These are phyloP conservation scores for Phrynocephalus versicolor DNA, from an alignment of 2,113 vertebrate genomes.

Conservation along the genomic window DNA sequence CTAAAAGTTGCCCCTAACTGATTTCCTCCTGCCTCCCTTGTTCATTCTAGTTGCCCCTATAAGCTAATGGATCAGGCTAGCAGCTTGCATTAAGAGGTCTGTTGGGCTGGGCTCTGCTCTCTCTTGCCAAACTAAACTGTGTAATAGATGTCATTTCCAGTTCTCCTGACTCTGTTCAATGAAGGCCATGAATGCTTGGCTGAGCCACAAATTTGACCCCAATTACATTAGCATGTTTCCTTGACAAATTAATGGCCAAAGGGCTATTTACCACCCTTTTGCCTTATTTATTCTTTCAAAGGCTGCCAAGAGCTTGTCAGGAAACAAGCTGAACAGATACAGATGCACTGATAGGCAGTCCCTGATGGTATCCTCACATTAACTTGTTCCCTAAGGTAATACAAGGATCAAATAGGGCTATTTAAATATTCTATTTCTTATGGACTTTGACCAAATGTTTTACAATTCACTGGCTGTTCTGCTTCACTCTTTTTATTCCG, in stretches of 20 bases:
- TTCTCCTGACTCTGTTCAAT: conserved; percentile 29
- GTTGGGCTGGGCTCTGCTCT: conserved; percentile 28
- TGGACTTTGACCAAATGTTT: conserved; percentile 5
- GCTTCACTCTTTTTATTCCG: not conserved
- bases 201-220: conserved; percentile 30
- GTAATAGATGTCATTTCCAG: conserved; percentile 27
- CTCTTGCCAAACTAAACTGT: conserved; percentile 52
- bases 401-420: not conserved
- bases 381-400: conserved; percentile 14
- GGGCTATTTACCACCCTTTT: conserved; percentile 30
- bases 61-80: conserved; percentile 39
- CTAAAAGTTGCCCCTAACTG: not conserved
- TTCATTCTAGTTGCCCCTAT: conserved; percentile 14
- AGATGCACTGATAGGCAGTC: conserved; percentile 31
- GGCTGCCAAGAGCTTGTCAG: conserved; percentile 29
- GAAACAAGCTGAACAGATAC: conserved; percentile 5
- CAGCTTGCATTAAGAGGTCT: conserved; percentile 22
- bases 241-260: conserved; percentile 46
- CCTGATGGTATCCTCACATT: not conserved
- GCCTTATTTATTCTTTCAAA: conserved; percentile 26
- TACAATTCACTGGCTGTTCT: not conserved
- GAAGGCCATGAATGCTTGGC: conserved; percentile 37
- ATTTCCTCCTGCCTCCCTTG: conserved; percentile 40
- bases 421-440: not conserved
- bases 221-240: conserved; percentile 39